Evolutionary conservation across 2,797 vertebrate genomes (phyloP).

Genomic region (Apogon hyalosoma): DNA sequence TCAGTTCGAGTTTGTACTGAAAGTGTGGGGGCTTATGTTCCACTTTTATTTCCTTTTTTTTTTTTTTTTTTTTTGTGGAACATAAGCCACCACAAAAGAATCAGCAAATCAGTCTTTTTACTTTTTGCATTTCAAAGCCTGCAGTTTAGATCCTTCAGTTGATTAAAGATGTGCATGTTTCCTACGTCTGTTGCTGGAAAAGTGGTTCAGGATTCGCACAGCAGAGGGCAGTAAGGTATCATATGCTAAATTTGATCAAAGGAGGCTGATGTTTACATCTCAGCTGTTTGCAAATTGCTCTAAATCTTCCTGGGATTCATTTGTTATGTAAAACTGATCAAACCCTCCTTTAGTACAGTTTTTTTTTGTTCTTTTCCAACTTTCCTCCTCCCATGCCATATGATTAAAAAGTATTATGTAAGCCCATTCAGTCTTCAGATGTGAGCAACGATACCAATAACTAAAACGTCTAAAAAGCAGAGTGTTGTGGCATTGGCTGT

Average conservation of each 20-base stretch:
- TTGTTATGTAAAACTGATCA: neutral
- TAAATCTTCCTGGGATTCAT: neutral
- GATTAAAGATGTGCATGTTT: too few relatives aligned
- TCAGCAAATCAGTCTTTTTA: too few relatives aligned
- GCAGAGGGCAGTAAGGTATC: conserved; percentile 62
- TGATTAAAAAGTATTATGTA: neutral
- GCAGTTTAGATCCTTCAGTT: too few relatives aligned
- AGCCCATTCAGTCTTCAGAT: neutral
- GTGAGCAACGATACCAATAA: neutral
- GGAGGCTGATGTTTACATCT: neutral
- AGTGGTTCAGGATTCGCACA: conserved; percentile 29
- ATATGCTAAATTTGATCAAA: neutral
- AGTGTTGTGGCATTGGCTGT: conserved; percentile 17
- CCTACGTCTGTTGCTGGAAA: neutral
- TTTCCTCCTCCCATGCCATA: neutral
- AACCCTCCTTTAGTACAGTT: neutral
- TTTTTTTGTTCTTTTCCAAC: neutral
- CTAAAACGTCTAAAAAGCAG: neutral
- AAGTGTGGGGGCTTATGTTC: too few relatives aligned
- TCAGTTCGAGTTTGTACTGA: too few relatives aligned
- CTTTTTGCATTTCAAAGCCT: too few relatives aligned
- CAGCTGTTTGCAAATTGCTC: neutral
- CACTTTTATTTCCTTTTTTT: too few relatives aligned
- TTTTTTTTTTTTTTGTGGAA: too few relatives aligned
- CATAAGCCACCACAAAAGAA: too few relatives aligned